A percentile compares a stretch with the other conserved stretches of the same genome.
phyloP scores from a whole-genome alignment of 2,888 invertebrate genomes.

The Hirtodrosophila trivittata region DNA sequence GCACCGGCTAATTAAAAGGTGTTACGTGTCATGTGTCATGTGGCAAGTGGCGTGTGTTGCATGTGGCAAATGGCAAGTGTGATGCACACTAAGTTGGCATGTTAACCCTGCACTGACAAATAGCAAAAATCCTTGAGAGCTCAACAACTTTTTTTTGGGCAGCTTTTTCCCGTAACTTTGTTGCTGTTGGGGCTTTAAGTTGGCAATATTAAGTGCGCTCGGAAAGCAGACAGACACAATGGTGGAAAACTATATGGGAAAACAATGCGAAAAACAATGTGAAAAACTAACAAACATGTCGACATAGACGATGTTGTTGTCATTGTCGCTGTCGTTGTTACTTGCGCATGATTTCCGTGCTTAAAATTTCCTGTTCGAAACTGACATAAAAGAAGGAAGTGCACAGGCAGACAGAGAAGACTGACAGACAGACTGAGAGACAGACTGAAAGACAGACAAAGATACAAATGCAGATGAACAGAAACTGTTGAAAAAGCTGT shows the following conservation, averaged over 20 bases:
- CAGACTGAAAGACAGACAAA: conserved; percentile 26
- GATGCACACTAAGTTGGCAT: conserved; percentile 30
- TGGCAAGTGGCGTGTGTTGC: conserved; percentile 16
- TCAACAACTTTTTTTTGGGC: conserved; percentile 23
- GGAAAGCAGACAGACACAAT: neutral
- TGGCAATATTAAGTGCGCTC: conserved; percentile 28
- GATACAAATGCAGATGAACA: conserved; percentile 43
- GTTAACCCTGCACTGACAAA: conserved; percentile 23
- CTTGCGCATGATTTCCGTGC: conserved; percentile 71
- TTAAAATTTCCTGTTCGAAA: conserved; percentile 72
- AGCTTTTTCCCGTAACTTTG: conserved; percentile 10
- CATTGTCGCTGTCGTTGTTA: conserved; percentile 36
- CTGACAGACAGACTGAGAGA: conserved; percentile 19
- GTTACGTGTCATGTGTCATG: conserved; percentile 2
- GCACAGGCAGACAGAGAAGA: conserved; percentile 29
- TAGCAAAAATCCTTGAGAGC: conserved; percentile 1
- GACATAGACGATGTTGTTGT: conserved; percentile 26
- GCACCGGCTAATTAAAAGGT: conserved; percentile 46
- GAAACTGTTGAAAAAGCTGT: conserved; percentile 18
- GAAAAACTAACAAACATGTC: conserved; percentile 53
- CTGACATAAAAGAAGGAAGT: conserved; percentile 61
- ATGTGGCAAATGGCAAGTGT: conserved; percentile 12
- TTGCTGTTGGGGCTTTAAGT: conserved; percentile 27
- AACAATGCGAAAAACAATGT: conserved; percentile 31
- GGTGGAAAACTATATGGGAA: conserved; percentile 16